Percentiles rank a stretch among this genome's conserved stretches.
Evolutionary conservation across 2,888 invertebrate genomes (phyloP).

Genomic region (Drosophila birchii): DNA sequence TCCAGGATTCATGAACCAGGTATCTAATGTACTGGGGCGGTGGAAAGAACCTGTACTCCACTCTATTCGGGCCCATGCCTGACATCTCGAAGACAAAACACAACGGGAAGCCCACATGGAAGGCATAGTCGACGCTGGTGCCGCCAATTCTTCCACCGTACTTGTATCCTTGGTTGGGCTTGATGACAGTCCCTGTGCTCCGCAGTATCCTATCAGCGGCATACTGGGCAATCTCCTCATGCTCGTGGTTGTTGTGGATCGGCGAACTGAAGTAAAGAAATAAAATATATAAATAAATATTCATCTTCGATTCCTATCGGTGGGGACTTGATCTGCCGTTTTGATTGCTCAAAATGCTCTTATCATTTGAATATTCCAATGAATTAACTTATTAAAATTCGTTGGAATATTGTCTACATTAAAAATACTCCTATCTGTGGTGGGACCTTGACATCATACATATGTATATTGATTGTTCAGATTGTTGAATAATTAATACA

Average conservation of each 20-base stretch:
- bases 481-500: neutral
- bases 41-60: constrained; percentile 85
- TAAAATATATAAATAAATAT: neutral
- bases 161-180: constrained; percentile 69
- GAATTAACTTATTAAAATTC: neutral
- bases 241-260: constrained; percentile 16
- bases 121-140: constrained; percentile 89
- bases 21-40: constrained; percentile 86
- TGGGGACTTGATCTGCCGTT: neutral
- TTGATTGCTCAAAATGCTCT: neutral
- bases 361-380: neutral
- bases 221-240: constrained; percentile 36
- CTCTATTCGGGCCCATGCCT: constrained; percentile 80
- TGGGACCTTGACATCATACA: neutral
- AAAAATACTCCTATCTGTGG: neutral
- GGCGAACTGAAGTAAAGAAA: constrained; percentile 2
- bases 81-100: constrained; percentile 88
- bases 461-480: neutral
- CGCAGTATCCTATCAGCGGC: constrained; percentile 20
- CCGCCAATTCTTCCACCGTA: constrained; percentile 86
- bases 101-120: constrained; percentile 86
- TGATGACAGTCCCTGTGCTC: constrained; percentile 79
- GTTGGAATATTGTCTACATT: neutral
- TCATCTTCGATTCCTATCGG: neutral
- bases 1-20: constrained; percentile 87